These are phyloP conservation scores for Protaetia brevitarsis DNA, from an alignment of 1,140 invertebrate genomes.

Conservation along the genomic window DNA sequence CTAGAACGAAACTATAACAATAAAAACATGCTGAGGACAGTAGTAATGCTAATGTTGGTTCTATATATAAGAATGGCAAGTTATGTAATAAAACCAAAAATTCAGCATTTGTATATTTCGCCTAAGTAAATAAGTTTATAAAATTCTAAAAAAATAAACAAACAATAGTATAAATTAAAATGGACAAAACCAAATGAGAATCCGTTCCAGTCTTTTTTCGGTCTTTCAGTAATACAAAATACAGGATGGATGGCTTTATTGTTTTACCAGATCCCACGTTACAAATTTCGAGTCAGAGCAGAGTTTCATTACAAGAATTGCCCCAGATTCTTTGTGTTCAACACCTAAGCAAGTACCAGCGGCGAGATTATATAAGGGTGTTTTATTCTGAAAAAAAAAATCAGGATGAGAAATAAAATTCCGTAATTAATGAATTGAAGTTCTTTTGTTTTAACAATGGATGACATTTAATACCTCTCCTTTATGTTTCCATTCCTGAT, in stretches of 20 bases:
- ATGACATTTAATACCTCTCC: slow-evolving; percentile 52
- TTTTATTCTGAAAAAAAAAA: slow-evolving; percentile 57
- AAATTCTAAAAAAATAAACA: neutral
- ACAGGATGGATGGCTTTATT: slow-evolving; percentile 35
- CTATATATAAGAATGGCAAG: too few relatives aligned
- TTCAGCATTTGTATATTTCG: neutral
- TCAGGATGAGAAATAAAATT: too few relatives aligned
- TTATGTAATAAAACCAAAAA: too few relatives aligned
- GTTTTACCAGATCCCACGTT: slow-evolving; percentile 72
- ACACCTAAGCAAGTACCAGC: slow-evolving; percentile 78
- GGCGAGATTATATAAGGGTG: slow-evolving; percentile 82
- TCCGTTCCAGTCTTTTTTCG: neutral
- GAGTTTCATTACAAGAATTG: slow-evolving; percentile 65
- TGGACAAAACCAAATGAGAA: neutral
- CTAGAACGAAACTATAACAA: too few relatives aligned
- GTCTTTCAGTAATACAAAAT: neutral
- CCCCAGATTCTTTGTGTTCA: slow-evolving; percentile 50
- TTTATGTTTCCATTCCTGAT: slow-evolving; percentile 85
- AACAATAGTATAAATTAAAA: neutral
- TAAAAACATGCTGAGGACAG: too few relatives aligned
- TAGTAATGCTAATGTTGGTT: too few relatives aligned
- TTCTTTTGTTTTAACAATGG: neutral
- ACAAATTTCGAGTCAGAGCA: slow-evolving; percentile 62
- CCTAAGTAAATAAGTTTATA: neutral
- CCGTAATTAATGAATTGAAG: neutral